Conservation (phyloP, 2,113 vertebrate genomes). For the Nyctereutes procyonoides region DNA sequence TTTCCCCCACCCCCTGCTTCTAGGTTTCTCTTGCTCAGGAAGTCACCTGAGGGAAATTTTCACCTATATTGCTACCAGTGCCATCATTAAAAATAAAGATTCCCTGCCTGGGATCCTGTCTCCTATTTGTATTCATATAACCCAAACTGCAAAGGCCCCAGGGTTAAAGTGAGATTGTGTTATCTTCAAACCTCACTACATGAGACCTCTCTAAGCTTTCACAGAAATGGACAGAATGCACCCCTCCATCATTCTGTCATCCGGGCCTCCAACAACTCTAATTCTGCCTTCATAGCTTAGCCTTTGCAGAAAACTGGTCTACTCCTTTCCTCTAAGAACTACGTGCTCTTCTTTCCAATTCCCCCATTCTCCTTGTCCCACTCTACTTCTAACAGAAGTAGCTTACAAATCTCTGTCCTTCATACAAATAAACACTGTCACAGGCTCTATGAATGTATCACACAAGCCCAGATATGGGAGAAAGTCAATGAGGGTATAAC, state of each 20-base stretch:
- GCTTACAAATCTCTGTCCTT: neutral
- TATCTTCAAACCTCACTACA: neutral
- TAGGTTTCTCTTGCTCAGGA: constrained; percentile 12
- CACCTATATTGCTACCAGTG: neutral
- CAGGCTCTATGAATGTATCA: neutral
- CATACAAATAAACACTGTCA: neutral
- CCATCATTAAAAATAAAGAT: neutral
- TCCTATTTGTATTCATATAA: neutral
- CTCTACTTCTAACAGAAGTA: neutral
- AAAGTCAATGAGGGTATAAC: neutral
- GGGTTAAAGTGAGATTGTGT: neutral
- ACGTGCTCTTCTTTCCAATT: neutral
- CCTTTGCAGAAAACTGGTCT: neutral
- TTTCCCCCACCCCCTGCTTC: neutral
- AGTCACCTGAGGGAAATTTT: neutral
- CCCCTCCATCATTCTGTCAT: neutral
- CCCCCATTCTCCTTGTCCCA: neutral
- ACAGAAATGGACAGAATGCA: neutral
- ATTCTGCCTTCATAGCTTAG: neutral
- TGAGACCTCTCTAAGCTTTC: neutral
- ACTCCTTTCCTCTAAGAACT: neutral
- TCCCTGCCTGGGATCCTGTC: neutral
- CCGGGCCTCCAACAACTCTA: neutral
- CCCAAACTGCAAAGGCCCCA: neutral
- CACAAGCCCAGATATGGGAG: neutral